Evolutionary conservation across 2,113 vertebrate species (phyloP).

Genomic region (Donacobius atricapilla): DNA sequence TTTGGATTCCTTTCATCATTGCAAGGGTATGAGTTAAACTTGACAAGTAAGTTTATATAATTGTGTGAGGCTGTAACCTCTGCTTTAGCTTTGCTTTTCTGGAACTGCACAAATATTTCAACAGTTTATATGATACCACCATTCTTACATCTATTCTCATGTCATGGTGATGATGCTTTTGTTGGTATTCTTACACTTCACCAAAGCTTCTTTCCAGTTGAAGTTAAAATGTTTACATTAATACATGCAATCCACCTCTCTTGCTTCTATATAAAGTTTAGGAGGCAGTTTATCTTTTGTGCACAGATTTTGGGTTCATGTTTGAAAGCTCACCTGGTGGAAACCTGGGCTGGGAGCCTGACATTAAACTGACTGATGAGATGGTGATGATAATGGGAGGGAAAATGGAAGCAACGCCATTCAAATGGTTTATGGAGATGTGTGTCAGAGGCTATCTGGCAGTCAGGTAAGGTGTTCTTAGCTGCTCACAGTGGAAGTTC

Average conservation of each 20-base stretch:
- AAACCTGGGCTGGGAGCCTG: slow-evolving; percentile 96
- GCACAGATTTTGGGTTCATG: slow-evolving; percentile 96
- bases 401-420: slow-evolving; percentile 98
- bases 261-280: background rate
- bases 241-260: background rate
- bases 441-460: slow-evolving; percentile 95
- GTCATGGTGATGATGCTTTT: background rate
- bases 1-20: background rate
- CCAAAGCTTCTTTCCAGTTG: background rate
- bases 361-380: slow-evolving; percentile 96
- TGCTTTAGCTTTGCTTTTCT: slow-evolving; percentile 5
- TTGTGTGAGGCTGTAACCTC: background rate
- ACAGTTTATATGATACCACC: background rate
- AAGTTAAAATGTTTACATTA: background rate
- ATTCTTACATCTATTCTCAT: background rate
- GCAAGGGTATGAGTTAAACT: background rate
- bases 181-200: background rate
- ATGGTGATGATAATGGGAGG: slow-evolving; percentile 99
- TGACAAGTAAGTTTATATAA: background rate
- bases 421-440: slow-evolving; percentile 99
- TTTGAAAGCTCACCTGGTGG: slow-evolving; percentile 97
- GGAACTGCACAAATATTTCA: background rate
- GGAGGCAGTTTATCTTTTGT: slow-evolving; percentile 20
- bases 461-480: slow-evolving; percentile 79
- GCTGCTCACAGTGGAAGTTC: background rate